Percentiles rank a stretch among this genome's conserved stretches.
These are phyloP conservation scores for Anthopleura sola DNA, from an alignment of 64 coral and sea anemone genomes.

Conservation along the genomic window DNA sequence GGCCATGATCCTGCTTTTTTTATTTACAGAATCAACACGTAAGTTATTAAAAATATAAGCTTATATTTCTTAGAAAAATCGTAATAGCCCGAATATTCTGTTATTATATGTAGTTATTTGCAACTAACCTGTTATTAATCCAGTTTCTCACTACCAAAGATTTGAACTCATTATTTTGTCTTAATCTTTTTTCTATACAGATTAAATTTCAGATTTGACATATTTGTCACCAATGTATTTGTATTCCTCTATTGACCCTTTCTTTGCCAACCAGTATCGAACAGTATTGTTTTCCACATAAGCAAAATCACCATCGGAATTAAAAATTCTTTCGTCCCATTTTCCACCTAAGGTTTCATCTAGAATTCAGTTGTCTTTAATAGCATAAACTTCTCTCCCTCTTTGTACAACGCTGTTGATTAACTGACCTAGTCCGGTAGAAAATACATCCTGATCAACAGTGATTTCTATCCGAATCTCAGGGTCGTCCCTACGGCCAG, in stretches of 20 bases:
- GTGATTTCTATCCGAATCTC: conserved; percentile 34
- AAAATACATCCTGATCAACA: conserved; percentile 40
- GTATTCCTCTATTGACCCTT: not conserved
- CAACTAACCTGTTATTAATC: no score
- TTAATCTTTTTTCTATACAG: no score
- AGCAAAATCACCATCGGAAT: not conserved
- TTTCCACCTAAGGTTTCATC: not conserved
- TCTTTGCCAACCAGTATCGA: not conserved
- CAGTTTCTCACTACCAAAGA: no score
- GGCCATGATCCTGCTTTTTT: no score
- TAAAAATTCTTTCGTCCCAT: not conserved
- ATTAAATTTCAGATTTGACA: not conserved
- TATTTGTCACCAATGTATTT: not conserved
- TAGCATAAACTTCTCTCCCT: not conserved
- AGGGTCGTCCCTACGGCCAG: conserved; percentile 43
- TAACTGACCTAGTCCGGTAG: not conserved
- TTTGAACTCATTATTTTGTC: no score
- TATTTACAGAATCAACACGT: no score
- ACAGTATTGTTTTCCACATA: not conserved
- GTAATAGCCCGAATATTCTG: no score
- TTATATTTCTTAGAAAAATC: no score
- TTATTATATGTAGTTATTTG: no score
- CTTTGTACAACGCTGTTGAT: not conserved
- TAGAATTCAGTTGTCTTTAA: not conserved
- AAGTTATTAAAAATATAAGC: no score